Conservation (phyloP, 2,888 invertebrate species). For the Lottia scabra region DNA sequence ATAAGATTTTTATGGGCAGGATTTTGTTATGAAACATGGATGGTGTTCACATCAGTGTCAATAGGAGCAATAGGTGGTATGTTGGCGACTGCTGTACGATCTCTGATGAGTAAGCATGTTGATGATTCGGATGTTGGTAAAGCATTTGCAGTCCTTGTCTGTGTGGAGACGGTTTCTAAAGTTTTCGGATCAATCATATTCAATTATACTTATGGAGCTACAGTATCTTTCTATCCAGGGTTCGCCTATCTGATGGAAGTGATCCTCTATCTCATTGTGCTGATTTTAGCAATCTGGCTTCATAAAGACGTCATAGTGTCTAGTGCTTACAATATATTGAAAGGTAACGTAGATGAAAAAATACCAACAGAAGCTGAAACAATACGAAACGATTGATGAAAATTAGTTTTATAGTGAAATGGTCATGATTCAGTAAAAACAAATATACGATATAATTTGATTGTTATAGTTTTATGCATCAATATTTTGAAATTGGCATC, state of each 20-base stretch:
- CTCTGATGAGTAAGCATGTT: conserved; percentile 65
- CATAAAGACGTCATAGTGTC: conserved; percentile 35
- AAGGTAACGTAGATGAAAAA: conserved; percentile 40
- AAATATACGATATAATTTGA: too few relatives aligned
- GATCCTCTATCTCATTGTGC: conserved; percentile 44
- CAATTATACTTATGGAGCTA: conserved; percentile 61
- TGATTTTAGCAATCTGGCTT: conserved; percentile 39
- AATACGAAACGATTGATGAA: too few relatives aligned
- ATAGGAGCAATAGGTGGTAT: conserved; percentile 56
- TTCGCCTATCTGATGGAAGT: conserved; percentile 60
- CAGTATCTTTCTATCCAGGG: conserved; percentile 58
- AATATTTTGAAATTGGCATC: too few relatives aligned
- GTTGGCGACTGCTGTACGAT: conserved; percentile 59
- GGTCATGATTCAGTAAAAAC: too few relatives aligned
- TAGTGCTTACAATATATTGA: conserved; percentile 41
- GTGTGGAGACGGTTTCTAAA: conserved; percentile 63
- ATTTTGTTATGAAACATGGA: conserved; percentile 48
- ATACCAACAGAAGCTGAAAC: too few relatives aligned
- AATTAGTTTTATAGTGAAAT: too few relatives aligned
- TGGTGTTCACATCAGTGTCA: conserved; percentile 56
- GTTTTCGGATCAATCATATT: conserved; percentile 61
- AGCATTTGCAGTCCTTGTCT: conserved; percentile 62
- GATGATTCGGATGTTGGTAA: conserved; percentile 64
- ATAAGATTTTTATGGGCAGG: conserved; percentile 48
- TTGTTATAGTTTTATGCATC: too few relatives aligned